Percentiles rank a stretch among this genome's conserved stretches.
Evolutionary conservation across 2,113 vertebrate species (phyloP).

Genomic region (Scortum barcoo): DNA sequence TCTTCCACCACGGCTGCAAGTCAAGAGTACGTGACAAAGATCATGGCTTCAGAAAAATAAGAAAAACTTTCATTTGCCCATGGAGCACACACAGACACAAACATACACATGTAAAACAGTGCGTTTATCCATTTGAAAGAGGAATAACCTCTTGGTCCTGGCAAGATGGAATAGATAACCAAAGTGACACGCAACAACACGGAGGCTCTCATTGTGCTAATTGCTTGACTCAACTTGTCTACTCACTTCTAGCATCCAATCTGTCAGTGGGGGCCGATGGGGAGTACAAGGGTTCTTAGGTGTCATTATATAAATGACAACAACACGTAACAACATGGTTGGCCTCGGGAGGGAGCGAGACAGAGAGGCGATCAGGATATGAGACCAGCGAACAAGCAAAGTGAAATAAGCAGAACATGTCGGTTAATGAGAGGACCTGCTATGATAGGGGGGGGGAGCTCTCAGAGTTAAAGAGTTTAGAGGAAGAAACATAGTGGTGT

Average conservation of each 20-base stretch:
- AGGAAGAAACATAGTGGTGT: constrained; percentile 31
- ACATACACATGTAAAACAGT: background rate
- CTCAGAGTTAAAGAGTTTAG: constrained; percentile 25
- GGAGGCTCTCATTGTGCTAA: constrained; percentile 64
- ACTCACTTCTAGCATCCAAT: constrained; percentile 36
- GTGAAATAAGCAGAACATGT: constrained; percentile 20
- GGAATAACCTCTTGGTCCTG: constrained; percentile 17
- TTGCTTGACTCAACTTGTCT: constrained; percentile 68
- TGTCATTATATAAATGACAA: constrained; percentile 51
- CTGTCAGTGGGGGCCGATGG: constrained; percentile 38
- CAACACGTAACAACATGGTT: constrained; percentile 18
- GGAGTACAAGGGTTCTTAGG: constrained; percentile 37
- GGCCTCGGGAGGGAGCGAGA: constrained; percentile 23
- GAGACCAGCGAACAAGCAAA: background rate
- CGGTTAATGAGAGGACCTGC: constrained; percentile 46
- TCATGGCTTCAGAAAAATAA: background rate
- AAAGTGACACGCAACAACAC: constrained; percentile 58
- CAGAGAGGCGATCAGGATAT: background rate
- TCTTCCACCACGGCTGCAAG: background rate
- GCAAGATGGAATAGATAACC: constrained; percentile 45
- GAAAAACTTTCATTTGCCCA: background rate
- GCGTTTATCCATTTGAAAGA: constrained; percentile 5
- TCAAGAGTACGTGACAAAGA: background rate
- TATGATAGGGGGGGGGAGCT: constrained; percentile 1
- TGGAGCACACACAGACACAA: background rate